These are phyloP conservation scores for Laspeyria flexula DNA, from an alignment of 2,888 invertebrate species.

Conservation along the genomic window DNA sequence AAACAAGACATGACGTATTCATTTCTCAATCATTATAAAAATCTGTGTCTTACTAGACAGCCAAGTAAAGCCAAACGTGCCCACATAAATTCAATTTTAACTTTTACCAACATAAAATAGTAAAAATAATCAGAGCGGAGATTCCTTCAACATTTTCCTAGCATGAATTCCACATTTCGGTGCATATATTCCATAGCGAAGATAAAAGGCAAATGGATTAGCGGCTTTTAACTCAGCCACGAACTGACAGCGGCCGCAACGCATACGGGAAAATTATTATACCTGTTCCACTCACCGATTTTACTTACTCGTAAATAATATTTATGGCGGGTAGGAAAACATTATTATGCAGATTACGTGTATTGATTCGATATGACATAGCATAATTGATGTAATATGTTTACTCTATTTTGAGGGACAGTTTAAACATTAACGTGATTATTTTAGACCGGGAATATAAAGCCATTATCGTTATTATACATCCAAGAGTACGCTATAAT, in stretches of 20 bases:
- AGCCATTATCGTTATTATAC: too few relatives aligned
- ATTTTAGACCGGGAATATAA: too few relatives aligned
- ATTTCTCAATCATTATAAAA: too few relatives aligned
- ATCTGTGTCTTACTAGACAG: too few relatives aligned
- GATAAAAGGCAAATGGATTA: slow-evolving; percentile 75
- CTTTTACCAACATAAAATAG: slow-evolving; percentile 1
- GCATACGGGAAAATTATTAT: slow-evolving; percentile 32
- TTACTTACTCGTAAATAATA: slow-evolving; percentile 5
- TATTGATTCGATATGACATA: neutral
- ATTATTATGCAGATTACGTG: neutral
- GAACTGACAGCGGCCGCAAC: slow-evolving; percentile 43
- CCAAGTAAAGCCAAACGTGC: neutral
- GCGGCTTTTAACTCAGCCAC: slow-evolving; percentile 65
- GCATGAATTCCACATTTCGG: slow-evolving; percentile 54
- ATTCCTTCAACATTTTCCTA: slow-evolving; percentile 51
- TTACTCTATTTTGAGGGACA: too few relatives aligned
- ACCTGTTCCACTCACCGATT: slow-evolving; percentile 8
- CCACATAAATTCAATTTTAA: slow-evolving; percentile 8
- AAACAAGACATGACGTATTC: too few relatives aligned
- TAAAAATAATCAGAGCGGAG: slow-evolving; percentile 43
- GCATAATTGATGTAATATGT: too few relatives aligned
- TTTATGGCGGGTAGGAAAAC: neutral
- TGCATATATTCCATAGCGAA: slow-evolving; percentile 57
- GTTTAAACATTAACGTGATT: too few relatives aligned
- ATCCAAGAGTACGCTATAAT: too few relatives aligned